Evolutionary conservation across 2,113 vertebrate genomes (phyloP), one percentile per base, ranked within the genome.

Genomic region (Catharus bicknelli): DNA sequence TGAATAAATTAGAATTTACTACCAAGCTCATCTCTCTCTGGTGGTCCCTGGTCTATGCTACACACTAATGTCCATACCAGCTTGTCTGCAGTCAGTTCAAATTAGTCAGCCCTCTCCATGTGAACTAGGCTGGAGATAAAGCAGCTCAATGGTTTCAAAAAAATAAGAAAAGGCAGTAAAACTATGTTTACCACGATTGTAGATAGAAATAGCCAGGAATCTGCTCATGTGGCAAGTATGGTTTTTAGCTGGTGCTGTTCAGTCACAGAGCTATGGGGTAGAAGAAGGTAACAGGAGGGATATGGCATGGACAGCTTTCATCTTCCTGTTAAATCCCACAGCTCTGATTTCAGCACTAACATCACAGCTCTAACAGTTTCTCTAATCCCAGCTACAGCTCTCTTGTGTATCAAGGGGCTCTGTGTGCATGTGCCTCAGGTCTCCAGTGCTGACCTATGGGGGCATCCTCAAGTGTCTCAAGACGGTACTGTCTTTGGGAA

Each of bases 1-100:
- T 82, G 82, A 91, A 88, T 86, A 91, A 88, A 90, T 77, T 34
- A 47, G 53, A 91, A 40, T 76, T 80, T 86, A 13, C 68, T 86
- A 25, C 85, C 9, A 67, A 51, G 48, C 40, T 74, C 36, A 25
- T 83, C 20, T 74, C 26, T 87, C 29, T 40, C 86, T 80, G 72
- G 51, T 90, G 68, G 57, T 81, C 91, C 43, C 40, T 1, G 3
- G 13, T 73, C 61, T 55, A 0, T 67, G 55, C 57, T 73, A 15
- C 61, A 61, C 53, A 54, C 19, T 72, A 91, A 34, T 3, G 13
- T 45, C n/a, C 59, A 30, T 57, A 82, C 54, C 13, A 11, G 2
- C 74, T 72, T 47, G 36, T 26, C 53, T 89, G 66, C 19, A 53
- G 21, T 51, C 45, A 32, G 23, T 81, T 86, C 34, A 75, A 12